Percentiles rank a stretch among this genome's conserved stretches.
Evolutionary conservation across 2,888 invertebrate genomes (phyloP).

Genomic region (Apocheima hispidaria): DNA sequence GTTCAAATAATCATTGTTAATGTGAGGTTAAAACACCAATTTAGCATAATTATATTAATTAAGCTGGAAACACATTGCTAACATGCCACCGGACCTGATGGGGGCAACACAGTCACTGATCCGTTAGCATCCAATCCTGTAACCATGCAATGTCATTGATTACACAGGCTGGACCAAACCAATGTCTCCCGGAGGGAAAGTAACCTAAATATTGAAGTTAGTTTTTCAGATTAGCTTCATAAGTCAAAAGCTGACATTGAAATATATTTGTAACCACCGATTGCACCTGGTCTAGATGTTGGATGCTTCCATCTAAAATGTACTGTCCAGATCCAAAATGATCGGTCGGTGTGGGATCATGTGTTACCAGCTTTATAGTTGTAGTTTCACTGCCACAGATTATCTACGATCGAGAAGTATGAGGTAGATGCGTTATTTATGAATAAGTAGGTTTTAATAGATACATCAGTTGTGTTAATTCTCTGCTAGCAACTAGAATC

Average conservation of each 20-base stretch:
- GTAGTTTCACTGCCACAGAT: constrained; percentile 44
- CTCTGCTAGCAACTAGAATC: too few species aligned
- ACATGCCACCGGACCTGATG: not conserved
- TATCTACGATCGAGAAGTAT: constrained; percentile 29
- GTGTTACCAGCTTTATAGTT: constrained; percentile 12
- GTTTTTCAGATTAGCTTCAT: too few species aligned
- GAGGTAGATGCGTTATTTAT: constrained; percentile 33
- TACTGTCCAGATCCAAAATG: not conserved
- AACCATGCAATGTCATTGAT: too few species aligned
- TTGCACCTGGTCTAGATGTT: too few species aligned
- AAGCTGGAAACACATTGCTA: constrained; percentile 1
- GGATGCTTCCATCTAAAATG: too few species aligned
- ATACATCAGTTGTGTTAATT: constrained; percentile 16
- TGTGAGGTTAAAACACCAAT: constrained; percentile 41
- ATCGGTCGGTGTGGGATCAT: not conserved
- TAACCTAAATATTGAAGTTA: too few species aligned
- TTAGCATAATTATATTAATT: constrained; percentile 16
- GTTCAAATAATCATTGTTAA: constrained; percentile 25
- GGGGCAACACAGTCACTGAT: too few species aligned
- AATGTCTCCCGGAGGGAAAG: too few species aligned
- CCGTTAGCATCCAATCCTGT: too few species aligned
- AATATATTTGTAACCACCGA: too few species aligned
- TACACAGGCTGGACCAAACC: too few species aligned
- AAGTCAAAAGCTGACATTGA: too few species aligned
- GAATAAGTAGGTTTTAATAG: constrained; percentile 31